Evolutionary conservation across 2,888 invertebrate genomes (phyloP).

Genomic region (Drosophila greeni): DNA sequence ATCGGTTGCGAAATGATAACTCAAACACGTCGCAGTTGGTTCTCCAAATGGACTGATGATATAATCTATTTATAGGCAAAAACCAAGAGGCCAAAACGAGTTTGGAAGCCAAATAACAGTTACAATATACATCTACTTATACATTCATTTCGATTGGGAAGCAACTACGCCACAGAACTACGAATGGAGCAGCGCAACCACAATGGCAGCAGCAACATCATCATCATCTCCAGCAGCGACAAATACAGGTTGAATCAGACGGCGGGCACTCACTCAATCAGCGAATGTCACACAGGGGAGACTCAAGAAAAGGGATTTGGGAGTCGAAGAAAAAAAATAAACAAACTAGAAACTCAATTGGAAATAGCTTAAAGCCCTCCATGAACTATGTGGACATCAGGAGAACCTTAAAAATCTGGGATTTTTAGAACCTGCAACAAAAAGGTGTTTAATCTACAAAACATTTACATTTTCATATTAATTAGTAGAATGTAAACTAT

Average conservation of each 20-base stretch:
- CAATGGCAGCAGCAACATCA: constrained; percentile 39
- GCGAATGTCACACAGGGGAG: constrained; percentile 19
- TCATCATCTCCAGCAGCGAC: constrained; percentile 13
- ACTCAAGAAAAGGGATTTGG: background rate
- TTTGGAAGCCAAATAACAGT: constrained; percentile 59
- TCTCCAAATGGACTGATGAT: constrained; percentile 37
- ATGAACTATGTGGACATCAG: background rate
- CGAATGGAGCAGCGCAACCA: constrained; percentile 36
- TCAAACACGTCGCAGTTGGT: constrained; percentile 27
- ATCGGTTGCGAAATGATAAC: constrained; percentile 20
- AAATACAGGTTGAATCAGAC: constrained; percentile 31
- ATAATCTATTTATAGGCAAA: constrained; percentile 48
- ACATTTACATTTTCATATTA: no score
- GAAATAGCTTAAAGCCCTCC: background rate
- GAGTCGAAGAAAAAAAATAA: background rate
- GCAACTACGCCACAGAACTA: constrained; percentile 36
- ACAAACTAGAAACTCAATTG: background rate
- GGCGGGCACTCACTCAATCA: constrained; percentile 37
- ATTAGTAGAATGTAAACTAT: background rate
- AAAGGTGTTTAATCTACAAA: no score
- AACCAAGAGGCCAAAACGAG: constrained; percentile 44
- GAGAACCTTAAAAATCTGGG: background rate
- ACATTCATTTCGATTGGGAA: constrained; percentile 47
- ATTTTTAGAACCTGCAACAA: background rate
- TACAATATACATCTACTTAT: constrained; percentile 45